Base-by-base conservation (phyloP, 1,140 invertebrate genomes). In the Olivierus martensii region DNA sequence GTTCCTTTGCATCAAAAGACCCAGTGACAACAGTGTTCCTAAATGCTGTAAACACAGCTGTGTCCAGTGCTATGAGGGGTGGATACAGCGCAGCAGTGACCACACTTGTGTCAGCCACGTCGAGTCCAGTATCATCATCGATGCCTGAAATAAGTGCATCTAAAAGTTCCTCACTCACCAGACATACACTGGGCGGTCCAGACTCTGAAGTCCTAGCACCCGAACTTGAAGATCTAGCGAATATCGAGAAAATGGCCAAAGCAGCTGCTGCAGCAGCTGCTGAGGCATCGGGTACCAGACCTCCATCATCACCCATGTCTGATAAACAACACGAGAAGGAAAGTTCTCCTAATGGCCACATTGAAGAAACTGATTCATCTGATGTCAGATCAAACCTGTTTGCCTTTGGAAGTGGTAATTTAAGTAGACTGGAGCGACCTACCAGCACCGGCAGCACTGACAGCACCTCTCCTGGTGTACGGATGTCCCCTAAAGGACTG, bases 191-290 rank as follows among this genome's bases (percentile, higher is more conserved):
- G 28, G 28, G 28, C 28, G 41, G 41, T 18, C 41, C 41, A 22
- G 21, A 22, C 21, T 18, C 57, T 14, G 52, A 55, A 44, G 50
- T 47, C 43, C 56, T 61, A 47, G 58, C 53, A 39, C 56, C 60
- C 7, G 61, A 62, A 49, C 43, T 62, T 15, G 60, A 61, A 17
- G 61, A 62, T 47, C 44, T 62, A 36, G 58, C 56, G 44, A 62
- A 58, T 43, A 54, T 62, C n/a, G 61, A 62, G 46, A 62, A 59
- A 36, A 46, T 62, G 6, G 61, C 58, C 21, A 62, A 56, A 47
- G 56, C 65, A 38, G 63, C 62, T 14, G 61, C 57, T 17, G 60
- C 57, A 15, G 62, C 60, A 22, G 57, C 57, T 2, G 50, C 49
- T 37, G 45, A 21, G 19, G 43, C 45, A 19, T 34, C 55, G 37